A percentile compares a stretch with the other conserved stretches of the same genome.
Evolutionary conservation across 2,797 vertebrate species (phyloP).

Genomic region (Anas bahamensis): DNA sequence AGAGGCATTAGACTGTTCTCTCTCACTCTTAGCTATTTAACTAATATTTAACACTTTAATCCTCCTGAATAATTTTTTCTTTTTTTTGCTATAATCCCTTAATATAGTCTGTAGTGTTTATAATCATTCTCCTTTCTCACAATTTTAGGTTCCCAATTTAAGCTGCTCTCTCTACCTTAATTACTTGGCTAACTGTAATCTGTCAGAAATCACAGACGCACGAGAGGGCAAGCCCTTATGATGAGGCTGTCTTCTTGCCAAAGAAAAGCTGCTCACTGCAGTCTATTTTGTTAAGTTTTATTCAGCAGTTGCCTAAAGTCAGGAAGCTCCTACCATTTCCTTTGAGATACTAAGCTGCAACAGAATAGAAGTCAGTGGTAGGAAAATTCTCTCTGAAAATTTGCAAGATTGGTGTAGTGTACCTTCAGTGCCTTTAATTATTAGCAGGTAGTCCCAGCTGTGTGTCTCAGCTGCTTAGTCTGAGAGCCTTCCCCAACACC

Average conservation of each 20-base stretch:
- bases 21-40: slow-evolving; percentile 3
- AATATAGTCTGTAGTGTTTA: slow-evolving; percentile 6
- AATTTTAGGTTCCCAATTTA: slow-evolving; percentile 38
- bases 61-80: neutral
- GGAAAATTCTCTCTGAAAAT: neutral
- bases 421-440: neutral
- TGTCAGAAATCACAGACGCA: neutral
- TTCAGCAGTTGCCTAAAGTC: neutral
- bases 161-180: slow-evolving; percentile 34
- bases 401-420: neutral
- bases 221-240: neutral
- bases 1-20: neutral
- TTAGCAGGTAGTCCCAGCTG: neutral
- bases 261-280: neutral
- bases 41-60: slow-evolving; percentile 55
- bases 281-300: neutral
- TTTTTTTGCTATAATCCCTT: slow-evolving; percentile 26
- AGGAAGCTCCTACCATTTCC: neutral
- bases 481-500: neutral
- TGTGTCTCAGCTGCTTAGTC: neutral
- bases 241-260: neutral
- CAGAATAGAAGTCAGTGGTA: neutral
- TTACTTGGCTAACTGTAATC: slow-evolving; percentile 40
- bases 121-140: slow-evolving; percentile 14
- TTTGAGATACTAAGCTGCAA: neutral